Evolutionary conservation across 2,797 vertebrate genomes (phyloP).

Genomic region (Leptoclinus maculatus): DNA sequence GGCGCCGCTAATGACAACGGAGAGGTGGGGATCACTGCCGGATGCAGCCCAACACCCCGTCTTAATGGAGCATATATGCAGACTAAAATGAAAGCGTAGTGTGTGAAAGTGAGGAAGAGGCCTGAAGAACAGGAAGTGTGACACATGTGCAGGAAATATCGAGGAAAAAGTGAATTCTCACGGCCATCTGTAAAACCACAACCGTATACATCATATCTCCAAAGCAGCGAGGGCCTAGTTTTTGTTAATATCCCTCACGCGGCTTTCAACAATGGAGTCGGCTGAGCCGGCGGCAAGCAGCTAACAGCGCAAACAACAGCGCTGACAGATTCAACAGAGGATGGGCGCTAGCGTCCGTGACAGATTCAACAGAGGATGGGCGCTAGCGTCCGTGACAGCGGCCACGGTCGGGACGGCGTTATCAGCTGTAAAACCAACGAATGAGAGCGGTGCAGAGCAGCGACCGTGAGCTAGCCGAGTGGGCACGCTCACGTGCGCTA

Average conservation of each 20-base stretch:
- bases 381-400: too few relatives aligned
- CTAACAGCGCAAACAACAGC: background rate
- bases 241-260: background rate
- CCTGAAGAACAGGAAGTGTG: background rate
- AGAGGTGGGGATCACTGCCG: constrained; percentile 26
- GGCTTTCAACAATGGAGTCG: too few relatives aligned
- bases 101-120: background rate
- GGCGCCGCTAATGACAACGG: constrained; percentile 83
- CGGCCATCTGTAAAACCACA: background rate
- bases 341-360: too few relatives aligned
- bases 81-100: background rate
- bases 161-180: background rate
- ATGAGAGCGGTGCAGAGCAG: too few relatives aligned
- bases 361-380: too few relatives aligned
- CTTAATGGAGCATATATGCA: background rate
- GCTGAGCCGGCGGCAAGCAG: background rate
- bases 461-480: too few relatives aligned
- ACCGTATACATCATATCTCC: background rate
- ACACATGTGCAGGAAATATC: background rate
- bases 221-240: background rate
- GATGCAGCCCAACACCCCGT: constrained; percentile 20
- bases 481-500: too few relatives aligned
- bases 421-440: too few relatives aligned
- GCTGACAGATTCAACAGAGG: background rate
- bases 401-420: too few relatives aligned